Percentiles rank a stretch among this genome's conserved stretches.
Conservation (phyloP, 2,888 invertebrate species). For the Drosophila borborema region DNA sequence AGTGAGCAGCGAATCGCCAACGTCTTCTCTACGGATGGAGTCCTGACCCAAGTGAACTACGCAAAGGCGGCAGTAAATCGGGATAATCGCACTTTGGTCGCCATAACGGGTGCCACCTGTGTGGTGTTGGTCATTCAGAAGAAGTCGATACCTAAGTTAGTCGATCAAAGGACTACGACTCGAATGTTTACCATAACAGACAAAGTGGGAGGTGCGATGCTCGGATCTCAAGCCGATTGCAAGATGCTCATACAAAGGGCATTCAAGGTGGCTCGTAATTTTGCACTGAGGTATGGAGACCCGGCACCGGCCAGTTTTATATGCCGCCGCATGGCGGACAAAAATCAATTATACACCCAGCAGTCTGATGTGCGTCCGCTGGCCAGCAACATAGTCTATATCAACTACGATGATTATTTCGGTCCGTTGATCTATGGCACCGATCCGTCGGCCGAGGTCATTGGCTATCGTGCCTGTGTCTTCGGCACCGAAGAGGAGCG, state of each 20-base stretch:
- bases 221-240: neutral
- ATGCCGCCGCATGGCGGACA: neutral
- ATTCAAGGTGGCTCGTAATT: neutral
- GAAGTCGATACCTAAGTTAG: neutral
- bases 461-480: neutral
- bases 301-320: neutral
- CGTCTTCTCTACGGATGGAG: constrained; percentile 4
- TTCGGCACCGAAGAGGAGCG: neutral
- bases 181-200: neutral
- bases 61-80: neutral
- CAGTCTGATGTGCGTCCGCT: neutral
- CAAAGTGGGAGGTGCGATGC: neutral
- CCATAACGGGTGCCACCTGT: neutral
- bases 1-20: neutral
- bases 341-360: neutral
- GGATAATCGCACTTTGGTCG: neutral
- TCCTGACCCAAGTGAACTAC: constrained; percentile 4
- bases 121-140: neutral
- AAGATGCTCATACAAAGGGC: neutral
- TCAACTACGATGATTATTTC: neutral
- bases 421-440: neutral
- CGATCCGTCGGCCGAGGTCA: neutral
- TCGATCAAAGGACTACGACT: neutral
- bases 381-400: neutral
- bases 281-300: neutral